These are phyloP conservation scores for Oeneis ivallda DNA, from an alignment of 2,888 invertebrate genomes.

Conservation along the genomic window DNA sequence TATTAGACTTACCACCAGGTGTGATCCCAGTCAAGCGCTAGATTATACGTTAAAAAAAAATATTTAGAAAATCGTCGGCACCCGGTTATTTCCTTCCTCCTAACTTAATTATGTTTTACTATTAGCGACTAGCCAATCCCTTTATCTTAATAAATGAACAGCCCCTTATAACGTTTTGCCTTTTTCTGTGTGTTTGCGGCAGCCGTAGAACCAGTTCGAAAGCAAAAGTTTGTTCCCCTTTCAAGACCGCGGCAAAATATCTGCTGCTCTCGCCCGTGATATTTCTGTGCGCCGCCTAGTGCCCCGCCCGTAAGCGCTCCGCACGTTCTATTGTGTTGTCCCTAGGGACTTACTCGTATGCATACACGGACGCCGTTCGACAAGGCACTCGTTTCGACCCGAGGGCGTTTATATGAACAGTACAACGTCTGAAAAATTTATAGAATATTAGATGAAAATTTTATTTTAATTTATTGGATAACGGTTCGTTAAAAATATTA, in stretches of 20 bases:
- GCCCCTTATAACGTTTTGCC: constrained; percentile 59
- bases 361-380: constrained; percentile 49
- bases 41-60: no score
- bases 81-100: not conserved
- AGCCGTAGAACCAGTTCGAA: constrained; percentile 83
- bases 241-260: constrained; percentile 89
- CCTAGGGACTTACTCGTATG: constrained; percentile 39
- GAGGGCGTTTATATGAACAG: constrained; percentile 3
- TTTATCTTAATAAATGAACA: constrained; percentile 28
- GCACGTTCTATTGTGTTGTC: constrained; percentile 71
- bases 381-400: constrained; percentile 44
- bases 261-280: constrained; percentile 88
- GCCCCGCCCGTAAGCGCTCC: constrained; percentile 71
- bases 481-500: no score
- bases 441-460: no score
- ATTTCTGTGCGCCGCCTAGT: constrained; percentile 88
- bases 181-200: constrained; percentile 78
- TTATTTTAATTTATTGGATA: not conserved
- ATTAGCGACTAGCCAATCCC: not conserved
- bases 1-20: no score
- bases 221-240: constrained; percentile 87
- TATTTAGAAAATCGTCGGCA: not conserved
- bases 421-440: not conserved
- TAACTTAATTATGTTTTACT: no score
- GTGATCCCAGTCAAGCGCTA: no score